A percentile compares a stretch with the other conserved stretches of the same genome.
These are phyloP conservation scores for Lepus americanus DNA, from an alignment of 2,113 vertebrate species.

Conservation along the genomic window DNA sequence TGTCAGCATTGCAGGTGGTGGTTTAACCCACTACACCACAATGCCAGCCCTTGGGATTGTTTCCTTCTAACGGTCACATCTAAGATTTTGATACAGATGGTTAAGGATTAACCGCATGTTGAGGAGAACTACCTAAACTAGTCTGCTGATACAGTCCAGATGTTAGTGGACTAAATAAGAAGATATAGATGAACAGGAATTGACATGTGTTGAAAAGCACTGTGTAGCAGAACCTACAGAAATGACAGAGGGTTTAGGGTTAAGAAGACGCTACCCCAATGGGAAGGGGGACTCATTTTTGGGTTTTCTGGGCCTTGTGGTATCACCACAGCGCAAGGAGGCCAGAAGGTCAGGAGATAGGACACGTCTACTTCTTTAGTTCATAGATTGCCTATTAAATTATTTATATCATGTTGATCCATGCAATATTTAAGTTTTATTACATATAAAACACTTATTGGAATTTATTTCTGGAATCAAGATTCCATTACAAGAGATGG, in stretches of 20 bases:
- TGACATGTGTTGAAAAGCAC: rapidly evolving
- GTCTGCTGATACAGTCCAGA: background rate
- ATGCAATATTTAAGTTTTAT: background rate
- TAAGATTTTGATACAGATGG: background rate
- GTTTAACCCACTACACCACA: too few relatives aligned
- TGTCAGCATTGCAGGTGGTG: too few relatives aligned
- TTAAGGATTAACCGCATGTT: background rate
- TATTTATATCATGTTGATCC: background rate
- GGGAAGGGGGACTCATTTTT: too few relatives aligned
- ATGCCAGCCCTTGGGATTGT: background rate
- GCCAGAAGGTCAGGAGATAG: background rate
- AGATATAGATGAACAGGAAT: background rate
- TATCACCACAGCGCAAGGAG: background rate
- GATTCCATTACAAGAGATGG: background rate
- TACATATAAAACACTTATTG: background rate
- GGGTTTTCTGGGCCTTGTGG: rapidly evolving
- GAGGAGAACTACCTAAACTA: background rate
- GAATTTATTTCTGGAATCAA: constrained; percentile 57
- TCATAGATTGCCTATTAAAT: background rate
- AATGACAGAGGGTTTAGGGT: rapidly evolving
- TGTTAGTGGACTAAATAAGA: background rate
- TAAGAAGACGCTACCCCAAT: background rate
- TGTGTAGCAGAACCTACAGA: background rate
- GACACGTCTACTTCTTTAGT: background rate
- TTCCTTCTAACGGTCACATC: background rate